These are phyloP conservation scores for Lasiurus cinereus DNA, from an alignment of 2,113 vertebrate species.

Conservation along the genomic window DNA sequence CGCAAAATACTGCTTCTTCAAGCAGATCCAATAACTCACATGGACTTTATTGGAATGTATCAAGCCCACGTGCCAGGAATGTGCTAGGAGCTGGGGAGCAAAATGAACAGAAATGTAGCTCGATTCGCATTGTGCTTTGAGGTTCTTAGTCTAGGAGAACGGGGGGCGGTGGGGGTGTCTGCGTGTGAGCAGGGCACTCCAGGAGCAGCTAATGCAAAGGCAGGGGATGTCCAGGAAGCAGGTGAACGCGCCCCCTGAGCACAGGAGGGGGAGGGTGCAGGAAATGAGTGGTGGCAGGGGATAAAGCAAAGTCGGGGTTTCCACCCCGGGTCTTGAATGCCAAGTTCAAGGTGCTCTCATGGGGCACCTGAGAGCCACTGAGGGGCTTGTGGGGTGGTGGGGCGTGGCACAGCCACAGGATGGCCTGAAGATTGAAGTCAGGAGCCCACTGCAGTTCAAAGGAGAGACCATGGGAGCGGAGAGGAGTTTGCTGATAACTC, in stretches of 20 bases:
- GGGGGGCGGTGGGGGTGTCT: too few species aligned
- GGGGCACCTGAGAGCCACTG: background rate
- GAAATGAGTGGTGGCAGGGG: too few species aligned
- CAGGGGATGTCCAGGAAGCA: background rate
- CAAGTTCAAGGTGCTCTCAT: too few species aligned
- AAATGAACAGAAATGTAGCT: background rate
- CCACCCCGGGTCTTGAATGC: background rate
- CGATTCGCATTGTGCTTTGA: background rate
- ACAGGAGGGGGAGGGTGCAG: background rate
- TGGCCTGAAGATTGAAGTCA: background rate
- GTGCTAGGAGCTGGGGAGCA: background rate
- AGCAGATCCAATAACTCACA: background rate
- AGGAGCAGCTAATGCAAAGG: background rate
- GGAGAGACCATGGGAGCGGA: background rate
- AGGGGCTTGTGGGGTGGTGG: background rate
- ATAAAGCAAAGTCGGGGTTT: rapidly evolving
- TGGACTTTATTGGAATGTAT: background rate
- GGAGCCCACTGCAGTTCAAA: background rate
- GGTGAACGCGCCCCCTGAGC: background rate
- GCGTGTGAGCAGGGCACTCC: background rate
- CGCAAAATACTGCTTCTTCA: background rate
- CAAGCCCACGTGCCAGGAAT: background rate
- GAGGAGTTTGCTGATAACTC: background rate
- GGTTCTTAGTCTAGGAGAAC: background rate
- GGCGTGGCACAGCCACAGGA: background rate